Conservation (phyloP, 2,797 vertebrate genomes). For the Tragopan temminckii region DNA sequence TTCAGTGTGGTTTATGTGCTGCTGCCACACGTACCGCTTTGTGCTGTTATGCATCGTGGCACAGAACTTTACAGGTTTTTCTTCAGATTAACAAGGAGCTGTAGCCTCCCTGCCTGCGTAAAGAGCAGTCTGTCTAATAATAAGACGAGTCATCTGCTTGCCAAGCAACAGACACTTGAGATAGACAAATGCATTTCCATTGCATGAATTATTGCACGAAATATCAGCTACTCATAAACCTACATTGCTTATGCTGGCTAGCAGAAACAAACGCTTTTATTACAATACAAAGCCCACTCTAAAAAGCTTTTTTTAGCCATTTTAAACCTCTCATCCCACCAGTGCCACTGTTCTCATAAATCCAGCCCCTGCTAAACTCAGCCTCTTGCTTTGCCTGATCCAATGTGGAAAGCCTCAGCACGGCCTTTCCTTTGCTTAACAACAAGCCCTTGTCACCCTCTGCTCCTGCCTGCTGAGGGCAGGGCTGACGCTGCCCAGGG, state of each 20-base stretch:
- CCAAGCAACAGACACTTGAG: neutral
- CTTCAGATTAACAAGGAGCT: neutral
- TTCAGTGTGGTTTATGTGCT: neutral
- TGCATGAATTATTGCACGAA: neutral
- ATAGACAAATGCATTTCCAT: neutral
- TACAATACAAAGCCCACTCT: neutral
- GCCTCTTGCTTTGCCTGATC: neutral
- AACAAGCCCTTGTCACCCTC: neutral
- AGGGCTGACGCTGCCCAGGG: neutral
- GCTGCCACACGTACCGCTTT: neutral
- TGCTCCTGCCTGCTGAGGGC: neutral
- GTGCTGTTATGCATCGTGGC: fast-evolving
- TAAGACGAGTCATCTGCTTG: neutral
- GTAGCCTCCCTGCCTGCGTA: neutral
- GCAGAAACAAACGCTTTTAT: neutral
- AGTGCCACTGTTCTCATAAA: neutral
- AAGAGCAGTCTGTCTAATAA: neutral
- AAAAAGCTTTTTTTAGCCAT: neutral
- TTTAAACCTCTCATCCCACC: neutral
- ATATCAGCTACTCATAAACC: neutral
- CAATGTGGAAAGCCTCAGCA: fast-evolving
- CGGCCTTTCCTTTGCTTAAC: neutral
- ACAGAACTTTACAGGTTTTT: neutral
- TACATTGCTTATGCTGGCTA: neutral
- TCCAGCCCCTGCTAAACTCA: neutral